phyloP scores from a whole-genome alignment of 2,797 vertebrate genomes.

The Emydoidea blandingii region DNA sequence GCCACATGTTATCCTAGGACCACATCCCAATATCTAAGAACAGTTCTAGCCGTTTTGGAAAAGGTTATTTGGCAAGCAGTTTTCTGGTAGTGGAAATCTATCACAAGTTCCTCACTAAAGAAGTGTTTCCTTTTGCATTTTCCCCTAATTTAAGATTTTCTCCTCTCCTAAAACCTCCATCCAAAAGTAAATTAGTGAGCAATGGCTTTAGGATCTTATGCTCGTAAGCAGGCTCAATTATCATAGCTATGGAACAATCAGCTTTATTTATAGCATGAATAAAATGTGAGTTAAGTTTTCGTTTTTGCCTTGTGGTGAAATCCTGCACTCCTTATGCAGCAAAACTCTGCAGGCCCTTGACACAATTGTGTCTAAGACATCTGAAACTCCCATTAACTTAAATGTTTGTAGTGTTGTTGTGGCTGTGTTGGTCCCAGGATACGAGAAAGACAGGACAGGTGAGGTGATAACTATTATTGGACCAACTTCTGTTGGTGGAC shows the following conservation, averaged over 20 bases:
- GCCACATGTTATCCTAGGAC: neutral
- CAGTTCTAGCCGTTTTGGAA: neutral
- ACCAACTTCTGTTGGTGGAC: no score
- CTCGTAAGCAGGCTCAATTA: neutral
- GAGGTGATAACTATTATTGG: no score
- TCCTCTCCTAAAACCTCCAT: neutral
- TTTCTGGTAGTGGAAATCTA: neutral
- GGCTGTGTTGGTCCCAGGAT: no score
- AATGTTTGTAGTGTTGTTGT: neutral
- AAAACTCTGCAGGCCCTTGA: neutral
- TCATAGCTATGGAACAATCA: neutral
- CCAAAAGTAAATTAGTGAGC: neutral
- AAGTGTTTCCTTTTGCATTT: neutral
- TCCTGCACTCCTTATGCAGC: neutral
- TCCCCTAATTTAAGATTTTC: neutral
- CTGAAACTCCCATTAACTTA: neutral
- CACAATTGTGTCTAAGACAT: neutral
- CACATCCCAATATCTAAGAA: neutral
- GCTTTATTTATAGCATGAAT: neutral
- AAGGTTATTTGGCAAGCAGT: neutral
- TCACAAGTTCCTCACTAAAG: neutral
- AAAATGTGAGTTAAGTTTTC: slow-evolving; percentile 25
- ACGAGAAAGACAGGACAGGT: no score
- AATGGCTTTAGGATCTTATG: neutral
- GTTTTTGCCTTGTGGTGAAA: neutral